These are phyloP conservation scores for Porites cylindrica DNA, from an alignment of 92 coral and sea anemone species.

Conservation along the genomic window DNA sequence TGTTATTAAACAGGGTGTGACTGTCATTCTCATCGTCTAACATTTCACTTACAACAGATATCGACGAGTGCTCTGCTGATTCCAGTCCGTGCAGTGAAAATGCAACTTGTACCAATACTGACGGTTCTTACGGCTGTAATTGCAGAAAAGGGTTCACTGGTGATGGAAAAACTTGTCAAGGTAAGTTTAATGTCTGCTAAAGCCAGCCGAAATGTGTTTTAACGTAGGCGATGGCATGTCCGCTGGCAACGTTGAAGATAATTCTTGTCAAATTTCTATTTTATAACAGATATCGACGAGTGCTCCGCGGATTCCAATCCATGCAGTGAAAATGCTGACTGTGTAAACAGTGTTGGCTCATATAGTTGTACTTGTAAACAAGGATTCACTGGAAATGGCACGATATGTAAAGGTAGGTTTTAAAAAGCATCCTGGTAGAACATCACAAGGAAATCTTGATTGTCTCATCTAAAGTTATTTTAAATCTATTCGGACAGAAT, in stretches of 20 bases:
- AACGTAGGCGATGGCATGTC: too few relatives aligned
- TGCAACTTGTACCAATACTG: conserved; percentile 59
- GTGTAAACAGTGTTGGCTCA: conserved; percentile 70
- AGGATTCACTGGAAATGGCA: conserved; percentile 74
- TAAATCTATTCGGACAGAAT: too few relatives aligned
- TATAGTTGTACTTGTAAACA: conserved; percentile 60
- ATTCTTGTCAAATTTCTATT: not conserved
- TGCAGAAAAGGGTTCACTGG: conserved; percentile 65
- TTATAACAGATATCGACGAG: conserved; percentile 58
- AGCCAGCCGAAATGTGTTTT: not conserved
- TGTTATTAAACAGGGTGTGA: too few relatives aligned
- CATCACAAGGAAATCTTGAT: too few relatives aligned
- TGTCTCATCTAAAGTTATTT: too few relatives aligned
- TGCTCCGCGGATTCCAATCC: conserved; percentile 30
- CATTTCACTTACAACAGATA: conserved; percentile 22
- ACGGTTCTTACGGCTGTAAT: conserved; percentile 64
- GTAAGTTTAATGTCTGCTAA: conserved; percentile 39
- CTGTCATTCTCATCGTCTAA: too few relatives aligned
- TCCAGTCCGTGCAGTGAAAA: conserved; percentile 39
- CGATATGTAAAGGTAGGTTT: conserved; percentile 47
- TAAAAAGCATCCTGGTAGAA: too few relatives aligned
- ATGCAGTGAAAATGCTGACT: conserved; percentile 57
- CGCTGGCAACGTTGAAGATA: too few relatives aligned
- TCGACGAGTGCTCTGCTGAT: conserved; percentile 44
- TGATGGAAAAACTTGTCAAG: conserved; percentile 54